These are phyloP conservation scores for Chamaetylas fuelleborni DNA, from an alignment of 2,113 vertebrate genomes.

Conservation along the genomic window DNA sequence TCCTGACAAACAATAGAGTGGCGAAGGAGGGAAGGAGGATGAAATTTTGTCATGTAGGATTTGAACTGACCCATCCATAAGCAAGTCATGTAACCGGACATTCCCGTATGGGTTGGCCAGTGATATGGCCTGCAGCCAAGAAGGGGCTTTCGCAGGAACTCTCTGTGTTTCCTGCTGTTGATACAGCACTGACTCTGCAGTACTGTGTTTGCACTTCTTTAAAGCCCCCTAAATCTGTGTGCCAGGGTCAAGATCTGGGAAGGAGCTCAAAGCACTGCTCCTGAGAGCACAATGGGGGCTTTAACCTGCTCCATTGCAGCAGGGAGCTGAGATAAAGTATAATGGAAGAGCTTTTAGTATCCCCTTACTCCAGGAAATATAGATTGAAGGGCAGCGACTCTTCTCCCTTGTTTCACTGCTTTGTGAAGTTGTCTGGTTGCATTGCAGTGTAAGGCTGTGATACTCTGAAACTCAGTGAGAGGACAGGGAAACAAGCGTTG, in stretches of 20 bases:
- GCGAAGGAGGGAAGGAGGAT: not conserved
- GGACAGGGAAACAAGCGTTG: not conserved
- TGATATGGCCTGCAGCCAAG: constrained; percentile 30
- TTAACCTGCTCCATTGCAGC: not conserved
- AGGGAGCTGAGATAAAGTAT: not conserved
- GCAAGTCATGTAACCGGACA: not conserved
- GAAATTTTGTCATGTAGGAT: not conserved
- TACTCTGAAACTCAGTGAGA: not conserved
- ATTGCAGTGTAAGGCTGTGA: not conserved
- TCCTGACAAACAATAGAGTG: not conserved
- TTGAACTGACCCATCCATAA: not conserved
- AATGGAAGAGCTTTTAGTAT: constrained; percentile 12
- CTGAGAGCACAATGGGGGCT: not conserved
- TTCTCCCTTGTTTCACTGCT: not conserved
- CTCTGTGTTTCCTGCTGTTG: constrained; percentile 2
- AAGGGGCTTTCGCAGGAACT: constrained; percentile 34
- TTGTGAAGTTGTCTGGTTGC: not conserved
- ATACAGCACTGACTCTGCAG: not conserved
- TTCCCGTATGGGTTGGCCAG: not conserved
- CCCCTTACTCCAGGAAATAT: not conserved
- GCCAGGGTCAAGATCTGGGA: not conserved
- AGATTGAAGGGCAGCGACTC: not conserved
- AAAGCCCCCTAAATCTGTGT: not conserved
- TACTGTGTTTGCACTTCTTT: not conserved
- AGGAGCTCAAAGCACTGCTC: not conserved